Evolutionary conservation across 2,113 vertebrate genomes (phyloP).

Genomic region (Hassar affinis): DNA sequence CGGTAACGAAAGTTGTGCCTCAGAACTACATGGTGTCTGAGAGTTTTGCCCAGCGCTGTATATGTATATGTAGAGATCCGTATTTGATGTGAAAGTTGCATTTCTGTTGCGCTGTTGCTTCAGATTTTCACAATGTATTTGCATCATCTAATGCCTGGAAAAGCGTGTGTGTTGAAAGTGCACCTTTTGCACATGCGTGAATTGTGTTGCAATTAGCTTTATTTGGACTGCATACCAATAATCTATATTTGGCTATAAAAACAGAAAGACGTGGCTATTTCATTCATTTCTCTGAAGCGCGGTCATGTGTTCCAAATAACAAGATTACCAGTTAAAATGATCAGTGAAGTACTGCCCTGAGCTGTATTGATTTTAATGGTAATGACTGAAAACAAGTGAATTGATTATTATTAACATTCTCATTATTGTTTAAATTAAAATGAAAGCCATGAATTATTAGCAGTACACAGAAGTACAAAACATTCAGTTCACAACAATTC

Average conservation of each 20-base stretch:
- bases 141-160: not conserved
- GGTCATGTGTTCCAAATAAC: not conserved
- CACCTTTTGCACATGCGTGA: not conserved
- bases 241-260: not conserved
- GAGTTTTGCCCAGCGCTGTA: no score
- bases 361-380: not conserved
- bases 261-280: not conserved
- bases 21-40: no score
- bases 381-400: not conserved
- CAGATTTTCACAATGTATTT: not conserved
- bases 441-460: not conserved
- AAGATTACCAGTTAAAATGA: not conserved
- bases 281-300: not conserved
- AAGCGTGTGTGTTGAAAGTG: not conserved
- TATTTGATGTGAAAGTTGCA: not conserved
- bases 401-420: not conserved
- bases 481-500: no score
- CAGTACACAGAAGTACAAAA: no score
- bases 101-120: not conserved
- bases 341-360: not conserved
- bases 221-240: not conserved
- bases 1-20: no score
- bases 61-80: not conserved
- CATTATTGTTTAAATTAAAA: not conserved
- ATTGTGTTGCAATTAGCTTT: not conserved